Percentiles rank a stretch among this genome's conserved stretches.
Evolutionary conservation across 2,888 invertebrate species (phyloP).

Genomic region (Acronicta psi): DNA sequence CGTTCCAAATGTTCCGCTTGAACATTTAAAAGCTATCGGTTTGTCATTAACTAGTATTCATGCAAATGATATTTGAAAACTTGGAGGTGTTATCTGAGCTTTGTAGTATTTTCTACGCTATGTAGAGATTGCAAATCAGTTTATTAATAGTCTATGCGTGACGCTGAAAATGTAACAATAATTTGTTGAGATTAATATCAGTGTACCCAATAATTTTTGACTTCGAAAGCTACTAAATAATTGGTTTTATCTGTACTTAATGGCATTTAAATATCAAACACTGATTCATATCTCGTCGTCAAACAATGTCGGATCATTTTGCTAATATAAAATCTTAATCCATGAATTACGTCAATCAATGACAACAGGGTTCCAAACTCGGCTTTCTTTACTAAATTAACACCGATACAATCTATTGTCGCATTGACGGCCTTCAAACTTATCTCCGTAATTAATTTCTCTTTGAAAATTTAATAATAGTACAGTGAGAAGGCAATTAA

Average conservation of each 20-base stretch:
- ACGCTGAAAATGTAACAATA: constrained; percentile 29
- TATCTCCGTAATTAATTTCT: constrained; percentile 83
- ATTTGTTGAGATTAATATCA: background rate
- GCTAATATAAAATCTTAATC: constrained; percentile 63
- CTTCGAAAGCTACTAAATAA: constrained; percentile 29
- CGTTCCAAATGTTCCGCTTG: constrained; percentile 49
- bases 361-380: constrained; percentile 71
- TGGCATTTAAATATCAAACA: constrained; percentile 48
- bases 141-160: constrained; percentile 32
- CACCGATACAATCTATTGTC: constrained; percentile 84
- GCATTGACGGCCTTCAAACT: constrained; percentile 79
- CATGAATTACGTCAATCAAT: constrained; percentile 73
- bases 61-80: constrained; percentile 37
- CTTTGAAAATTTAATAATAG: constrained; percentile 82
- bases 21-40: constrained; percentile 55
- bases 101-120: constrained; percentile 20
- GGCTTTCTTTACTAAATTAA: constrained; percentile 81
- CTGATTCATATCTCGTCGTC: constrained; percentile 52
- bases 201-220: constrained; percentile 27
- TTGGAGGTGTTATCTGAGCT: constrained; percentile 37
- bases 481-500: constrained; percentile 82
- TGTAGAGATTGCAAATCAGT: constrained; percentile 38
- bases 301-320: constrained; percentile 62
- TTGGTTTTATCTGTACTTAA: constrained; percentile 39
- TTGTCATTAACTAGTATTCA: constrained; percentile 53